phyloP scores from a whole-genome alignment of 2,113 vertebrate species.

The Prochilodus magdalenae region DNA sequence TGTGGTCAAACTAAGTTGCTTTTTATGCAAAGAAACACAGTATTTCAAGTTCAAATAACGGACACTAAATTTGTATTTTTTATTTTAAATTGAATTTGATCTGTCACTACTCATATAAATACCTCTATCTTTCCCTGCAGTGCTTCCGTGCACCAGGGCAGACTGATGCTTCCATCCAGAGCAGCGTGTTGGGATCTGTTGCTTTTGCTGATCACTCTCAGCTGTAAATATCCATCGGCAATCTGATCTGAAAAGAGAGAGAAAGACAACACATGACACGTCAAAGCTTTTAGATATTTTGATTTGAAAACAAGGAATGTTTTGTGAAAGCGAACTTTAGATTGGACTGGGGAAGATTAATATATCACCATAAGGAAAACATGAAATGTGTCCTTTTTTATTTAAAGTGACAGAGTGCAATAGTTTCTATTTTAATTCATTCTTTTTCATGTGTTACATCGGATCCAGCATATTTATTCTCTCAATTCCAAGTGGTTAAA shows the following conservation, averaged over 20 bases:
- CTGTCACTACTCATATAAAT: neutral
- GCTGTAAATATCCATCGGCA: constrained; percentile 59
- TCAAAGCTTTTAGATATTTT: too few relatives aligned
- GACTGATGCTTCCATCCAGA: constrained; percentile 59
- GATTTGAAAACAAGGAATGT: too few relatives aligned
- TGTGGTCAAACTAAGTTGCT: too few relatives aligned
- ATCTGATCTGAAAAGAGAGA: constrained; percentile 65
- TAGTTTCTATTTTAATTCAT: neutral
- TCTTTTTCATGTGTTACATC: neutral
- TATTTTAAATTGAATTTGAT: neutral
- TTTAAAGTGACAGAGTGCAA: neutral
- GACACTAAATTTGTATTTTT: neutral
- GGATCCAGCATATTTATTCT: neutral
- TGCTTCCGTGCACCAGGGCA: constrained; percentile 72
- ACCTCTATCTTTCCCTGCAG: constrained; percentile 72
- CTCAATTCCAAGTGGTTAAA: neutral
- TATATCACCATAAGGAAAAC: neutral
- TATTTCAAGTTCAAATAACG: too few relatives aligned
- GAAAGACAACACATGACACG: too few relatives aligned
- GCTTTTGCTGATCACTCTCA: constrained; percentile 65
- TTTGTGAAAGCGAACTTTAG: neutral
- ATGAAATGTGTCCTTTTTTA: neutral
- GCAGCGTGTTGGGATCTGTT: constrained; percentile 55
- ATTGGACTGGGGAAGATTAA: neutral
- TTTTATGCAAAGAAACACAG: too few relatives aligned